Conservation (phyloP, 2,888 invertebrate genomes). For the Cheilosia grossa region DNA sequence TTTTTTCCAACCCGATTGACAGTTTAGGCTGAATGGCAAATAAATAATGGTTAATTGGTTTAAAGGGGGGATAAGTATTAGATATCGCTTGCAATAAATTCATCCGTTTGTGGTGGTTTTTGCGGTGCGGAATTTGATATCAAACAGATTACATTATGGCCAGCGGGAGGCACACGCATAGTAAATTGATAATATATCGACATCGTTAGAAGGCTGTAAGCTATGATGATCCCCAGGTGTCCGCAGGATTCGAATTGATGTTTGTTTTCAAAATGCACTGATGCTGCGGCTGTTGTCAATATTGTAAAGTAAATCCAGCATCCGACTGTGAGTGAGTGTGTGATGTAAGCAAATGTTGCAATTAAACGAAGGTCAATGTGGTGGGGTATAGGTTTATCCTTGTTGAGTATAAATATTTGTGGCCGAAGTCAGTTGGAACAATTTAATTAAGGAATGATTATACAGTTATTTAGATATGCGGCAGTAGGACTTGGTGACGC, state of each 20-base stretch:
- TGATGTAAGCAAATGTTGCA: not conserved
- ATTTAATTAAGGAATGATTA: too few relatives aligned
- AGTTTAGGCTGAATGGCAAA: not conserved
- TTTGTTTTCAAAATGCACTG: not conserved
- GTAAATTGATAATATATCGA: conserved; percentile 18
- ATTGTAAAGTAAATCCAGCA: not conserved
- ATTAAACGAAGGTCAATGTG: too few relatives aligned
- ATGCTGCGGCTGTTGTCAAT: not conserved
- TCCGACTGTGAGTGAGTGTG: not conserved
- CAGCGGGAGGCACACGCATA: not conserved
- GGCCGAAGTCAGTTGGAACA: too few relatives aligned
- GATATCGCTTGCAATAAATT: conserved; percentile 9
- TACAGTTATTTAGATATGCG: too few relatives aligned
- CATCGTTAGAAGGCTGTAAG: conserved; percentile 16
- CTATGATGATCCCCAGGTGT: conserved; percentile 13
- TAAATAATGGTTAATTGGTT: conserved; percentile 18
- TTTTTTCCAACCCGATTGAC: not conserved
- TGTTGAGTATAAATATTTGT: too few relatives aligned
- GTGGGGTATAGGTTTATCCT: too few relatives aligned
- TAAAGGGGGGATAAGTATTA: not conserved
- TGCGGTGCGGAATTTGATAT: conserved; percentile 13
- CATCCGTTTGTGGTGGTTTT: conserved; percentile 23
- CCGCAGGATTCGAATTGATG: conserved; percentile 2
- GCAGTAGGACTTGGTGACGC: too few relatives aligned
- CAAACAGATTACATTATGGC: not conserved